phyloP scores from a whole-genome alignment of 1,140 invertebrate species.

The Trialeurodes vaporariorum region DNA sequence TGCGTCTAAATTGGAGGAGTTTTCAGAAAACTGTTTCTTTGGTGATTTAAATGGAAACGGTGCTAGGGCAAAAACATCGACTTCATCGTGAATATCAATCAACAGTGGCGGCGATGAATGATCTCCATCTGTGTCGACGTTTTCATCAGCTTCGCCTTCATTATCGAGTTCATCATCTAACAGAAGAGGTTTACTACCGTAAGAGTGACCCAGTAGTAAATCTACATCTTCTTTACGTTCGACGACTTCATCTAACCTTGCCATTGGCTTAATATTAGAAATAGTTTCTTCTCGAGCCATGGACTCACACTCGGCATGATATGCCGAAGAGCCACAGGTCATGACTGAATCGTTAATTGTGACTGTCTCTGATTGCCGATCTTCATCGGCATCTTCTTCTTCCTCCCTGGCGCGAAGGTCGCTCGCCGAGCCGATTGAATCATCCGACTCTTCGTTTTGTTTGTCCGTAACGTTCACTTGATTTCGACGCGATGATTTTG shows the following conservation, averaged over 20 bases:
- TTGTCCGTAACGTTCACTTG: not conserved
- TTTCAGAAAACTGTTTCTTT: slow-evolving; percentile 30
- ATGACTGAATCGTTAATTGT: slow-evolving; percentile 52
- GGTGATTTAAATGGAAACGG: slow-evolving; percentile 48
- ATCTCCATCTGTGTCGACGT: slow-evolving; percentile 32
- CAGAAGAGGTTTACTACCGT: slow-evolving; percentile 62
- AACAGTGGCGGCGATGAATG: slow-evolving; percentile 30
- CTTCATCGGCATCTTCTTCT: slow-evolving; percentile 33
- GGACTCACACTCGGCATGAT: slow-evolving; percentile 58
- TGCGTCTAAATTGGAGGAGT: slow-evolving; percentile 19
- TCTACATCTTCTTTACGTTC: slow-evolving; percentile 19
- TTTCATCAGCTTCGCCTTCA: slow-evolving; percentile 35
- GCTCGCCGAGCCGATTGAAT: slow-evolving; percentile 62
- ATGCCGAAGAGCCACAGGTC: slow-evolving; percentile 53
- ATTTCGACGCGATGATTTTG: slow-evolving; percentile 10
- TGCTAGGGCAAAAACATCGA: slow-evolving; percentile 59
- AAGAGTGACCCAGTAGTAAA: slow-evolving; percentile 58
- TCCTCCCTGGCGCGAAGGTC: slow-evolving; percentile 51
- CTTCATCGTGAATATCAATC: slow-evolving; percentile 29
- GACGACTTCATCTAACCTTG: slow-evolving; percentile 6
- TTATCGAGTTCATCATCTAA: slow-evolving; percentile 62
- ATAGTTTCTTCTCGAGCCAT: slow-evolving; percentile 27
- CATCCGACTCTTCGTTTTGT: slow-evolving; percentile 41
- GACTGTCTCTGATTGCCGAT: slow-evolving; percentile 36
- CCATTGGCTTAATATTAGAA: slow-evolving; percentile 25